These are phyloP conservation scores for Agriopis leucophaearia DNA, from an alignment of 2,888 invertebrate genomes.

Conservation along the genomic window DNA sequence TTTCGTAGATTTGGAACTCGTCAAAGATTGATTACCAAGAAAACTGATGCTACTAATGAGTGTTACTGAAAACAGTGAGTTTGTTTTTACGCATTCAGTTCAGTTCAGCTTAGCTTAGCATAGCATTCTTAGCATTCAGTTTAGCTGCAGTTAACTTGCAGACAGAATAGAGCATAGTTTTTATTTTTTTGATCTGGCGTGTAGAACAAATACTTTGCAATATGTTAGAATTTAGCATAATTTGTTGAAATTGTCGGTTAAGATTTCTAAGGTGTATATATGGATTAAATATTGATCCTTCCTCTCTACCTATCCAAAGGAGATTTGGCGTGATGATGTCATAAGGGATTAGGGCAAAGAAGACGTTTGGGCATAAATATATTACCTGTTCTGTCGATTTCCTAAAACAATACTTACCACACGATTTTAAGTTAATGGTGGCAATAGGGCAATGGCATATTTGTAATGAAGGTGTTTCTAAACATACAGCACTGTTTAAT, in stretches of 20 bases:
- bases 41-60: background rate
- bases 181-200: background rate
- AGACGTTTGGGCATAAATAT: background rate
- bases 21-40: constrained; percentile 10
- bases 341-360: background rate
- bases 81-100: background rate
- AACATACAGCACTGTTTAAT: constrained; percentile 18
- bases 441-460: constrained; percentile 16
- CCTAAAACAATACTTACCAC: constrained; percentile 27
- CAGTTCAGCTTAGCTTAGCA: no score
- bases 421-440: constrained; percentile 3
- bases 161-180: background rate
- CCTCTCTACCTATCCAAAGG: constrained; percentile 4
- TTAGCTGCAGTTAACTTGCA: background rate
- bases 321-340: constrained; percentile 21
- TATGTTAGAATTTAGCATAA: background rate
- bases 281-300: background rate
- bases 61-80: background rate
- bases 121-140: no score
- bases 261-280: background rate
- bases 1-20: background rate
- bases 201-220: background rate
- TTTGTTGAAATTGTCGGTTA: background rate
- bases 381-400: constrained; percentile 1
- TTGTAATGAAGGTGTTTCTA: constrained; percentile 25